These are phyloP conservation scores for Phycodurus eques DNA, from an alignment of 2,113 vertebrate species.

Conservation along the genomic window DNA sequence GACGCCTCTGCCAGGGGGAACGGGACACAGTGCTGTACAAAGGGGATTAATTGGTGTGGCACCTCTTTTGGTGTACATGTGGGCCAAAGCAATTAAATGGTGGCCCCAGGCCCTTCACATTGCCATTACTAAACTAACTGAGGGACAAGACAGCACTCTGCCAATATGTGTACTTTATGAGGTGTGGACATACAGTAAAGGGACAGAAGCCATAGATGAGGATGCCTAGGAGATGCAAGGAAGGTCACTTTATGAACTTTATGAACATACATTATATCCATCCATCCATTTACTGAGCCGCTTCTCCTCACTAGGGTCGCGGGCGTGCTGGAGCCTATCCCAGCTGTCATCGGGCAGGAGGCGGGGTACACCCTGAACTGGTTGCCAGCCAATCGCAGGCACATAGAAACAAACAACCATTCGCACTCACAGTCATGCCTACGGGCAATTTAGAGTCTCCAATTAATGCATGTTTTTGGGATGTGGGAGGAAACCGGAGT, in stretches of 20 bases:
- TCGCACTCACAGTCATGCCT: too few species aligned
- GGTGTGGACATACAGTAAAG: slow-evolving; percentile 13
- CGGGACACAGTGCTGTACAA: slow-evolving; percentile 41
- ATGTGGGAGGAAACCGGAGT: too few species aligned
- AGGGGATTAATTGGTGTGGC: slow-evolving; percentile 72
- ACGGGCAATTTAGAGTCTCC: too few species aligned
- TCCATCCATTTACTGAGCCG: too few species aligned
- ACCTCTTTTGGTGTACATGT: slow-evolving; percentile 59
- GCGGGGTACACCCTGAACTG: too few species aligned
- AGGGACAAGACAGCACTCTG: slow-evolving; percentile 56
- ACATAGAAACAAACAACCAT: too few species aligned
- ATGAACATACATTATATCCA: too few species aligned
- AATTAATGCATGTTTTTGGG: too few species aligned
- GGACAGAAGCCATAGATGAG: slow-evolving; percentile 8
- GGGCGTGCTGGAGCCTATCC: too few species aligned
- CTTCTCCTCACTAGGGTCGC: too few species aligned
- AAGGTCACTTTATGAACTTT: slow-evolving; percentile 19
- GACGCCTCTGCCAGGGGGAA: slow-evolving; percentile 41
- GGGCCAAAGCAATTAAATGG: slow-evolving; percentile 71
- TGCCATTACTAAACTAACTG: slow-evolving; percentile 54
- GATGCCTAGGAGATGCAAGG: slow-evolving; percentile 6
- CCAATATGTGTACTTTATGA: slow-evolving; percentile 13
- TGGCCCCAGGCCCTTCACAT: slow-evolving; percentile 61
- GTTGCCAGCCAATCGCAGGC: too few species aligned
- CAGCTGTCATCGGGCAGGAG: too few species aligned